phyloP scores from a whole-genome alignment of 1,140 invertebrate species.

The Drosophila varians region DNA sequence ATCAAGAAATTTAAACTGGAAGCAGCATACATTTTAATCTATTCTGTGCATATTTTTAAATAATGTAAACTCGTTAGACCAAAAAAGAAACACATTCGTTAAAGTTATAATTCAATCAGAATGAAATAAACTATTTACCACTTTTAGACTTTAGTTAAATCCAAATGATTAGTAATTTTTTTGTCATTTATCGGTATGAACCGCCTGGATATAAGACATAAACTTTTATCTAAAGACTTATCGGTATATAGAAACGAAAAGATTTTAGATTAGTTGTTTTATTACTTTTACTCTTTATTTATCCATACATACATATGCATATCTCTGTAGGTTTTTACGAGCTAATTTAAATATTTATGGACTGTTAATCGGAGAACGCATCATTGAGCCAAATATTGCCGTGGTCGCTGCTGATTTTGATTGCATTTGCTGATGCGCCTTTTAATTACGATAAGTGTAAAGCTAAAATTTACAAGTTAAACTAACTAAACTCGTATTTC shows the following conservation, averaged over 20 bases:
- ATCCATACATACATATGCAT: slow-evolving; percentile 40
- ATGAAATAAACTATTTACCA: too few species aligned
- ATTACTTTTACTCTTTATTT: slow-evolving; percentile 69
- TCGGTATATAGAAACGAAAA: background rate
- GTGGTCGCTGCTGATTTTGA: slow-evolving; percentile 8
- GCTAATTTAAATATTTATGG: slow-evolving; percentile 81
- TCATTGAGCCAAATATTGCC: slow-evolving; percentile 26
- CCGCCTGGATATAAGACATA: too few species aligned
- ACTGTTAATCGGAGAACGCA: slow-evolving; percentile 73
- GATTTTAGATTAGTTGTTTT: slow-evolving; percentile 21
- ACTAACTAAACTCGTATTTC: slow-evolving; percentile 69
- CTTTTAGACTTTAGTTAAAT: too few species aligned
- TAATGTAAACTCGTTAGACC: too few species aligned
- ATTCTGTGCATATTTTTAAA: too few species aligned
- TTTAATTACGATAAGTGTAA: slow-evolving; percentile 71
- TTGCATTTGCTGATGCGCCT: slow-evolving; percentile 32
- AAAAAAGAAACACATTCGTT: too few species aligned
- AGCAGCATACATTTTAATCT: too few species aligned
- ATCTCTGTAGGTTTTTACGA: slow-evolving; percentile 69
- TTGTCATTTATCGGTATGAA: too few species aligned
- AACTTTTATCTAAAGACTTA: background rate
- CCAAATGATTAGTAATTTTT: background rate
- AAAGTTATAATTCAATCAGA: too few species aligned
- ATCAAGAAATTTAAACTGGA: too few species aligned
- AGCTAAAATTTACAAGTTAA: slow-evolving; percentile 82